Conservation (phyloP, 2,888 invertebrate species). For the Neocrepidodera transversa region DNA sequence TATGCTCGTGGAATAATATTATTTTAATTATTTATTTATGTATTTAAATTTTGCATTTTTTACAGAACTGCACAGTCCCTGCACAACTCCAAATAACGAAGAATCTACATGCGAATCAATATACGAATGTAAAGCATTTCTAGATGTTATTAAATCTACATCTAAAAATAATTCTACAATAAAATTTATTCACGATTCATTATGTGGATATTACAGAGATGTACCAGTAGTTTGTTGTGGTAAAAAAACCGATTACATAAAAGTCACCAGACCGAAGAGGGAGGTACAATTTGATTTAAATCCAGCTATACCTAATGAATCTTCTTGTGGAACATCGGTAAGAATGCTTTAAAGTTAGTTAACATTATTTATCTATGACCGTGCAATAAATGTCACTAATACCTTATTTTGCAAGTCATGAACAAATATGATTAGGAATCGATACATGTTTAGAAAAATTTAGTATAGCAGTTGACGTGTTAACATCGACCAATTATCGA, state of each 20-base stretch:
- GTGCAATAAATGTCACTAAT: too few relatives aligned
- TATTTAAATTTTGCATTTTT: too few relatives aligned
- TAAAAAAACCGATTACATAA: slow-evolving; percentile 35
- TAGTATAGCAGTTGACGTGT: too few relatives aligned
- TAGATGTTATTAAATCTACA: slow-evolving; percentile 56
- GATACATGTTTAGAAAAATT: too few relatives aligned
- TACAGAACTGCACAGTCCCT: slow-evolving; percentile 54
- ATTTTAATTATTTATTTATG: not conserved
- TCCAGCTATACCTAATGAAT: slow-evolving; percentile 43
- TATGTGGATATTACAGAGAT: slow-evolving; percentile 63
- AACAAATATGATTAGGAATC: too few relatives aligned
- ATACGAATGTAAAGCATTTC: slow-evolving; percentile 60
- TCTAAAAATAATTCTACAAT: slow-evolving; percentile 42
- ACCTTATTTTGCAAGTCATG: too few relatives aligned
- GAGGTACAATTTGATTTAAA: slow-evolving; percentile 22
- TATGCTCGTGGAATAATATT: not conserved
- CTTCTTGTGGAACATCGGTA: slow-evolving; percentile 51
- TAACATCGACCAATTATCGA: too few relatives aligned
- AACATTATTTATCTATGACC: too few relatives aligned
- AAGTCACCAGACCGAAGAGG: not conserved
- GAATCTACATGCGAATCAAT: slow-evolving; percentile 62
- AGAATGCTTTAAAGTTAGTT: too few relatives aligned
- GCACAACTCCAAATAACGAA: slow-evolving; percentile 60
- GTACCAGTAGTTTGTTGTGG: slow-evolving; percentile 60
- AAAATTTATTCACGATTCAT: slow-evolving; percentile 62